Base-by-base conservation (phyloP, 2,113 vertebrate genomes). In the Mus pahari region DNA sequence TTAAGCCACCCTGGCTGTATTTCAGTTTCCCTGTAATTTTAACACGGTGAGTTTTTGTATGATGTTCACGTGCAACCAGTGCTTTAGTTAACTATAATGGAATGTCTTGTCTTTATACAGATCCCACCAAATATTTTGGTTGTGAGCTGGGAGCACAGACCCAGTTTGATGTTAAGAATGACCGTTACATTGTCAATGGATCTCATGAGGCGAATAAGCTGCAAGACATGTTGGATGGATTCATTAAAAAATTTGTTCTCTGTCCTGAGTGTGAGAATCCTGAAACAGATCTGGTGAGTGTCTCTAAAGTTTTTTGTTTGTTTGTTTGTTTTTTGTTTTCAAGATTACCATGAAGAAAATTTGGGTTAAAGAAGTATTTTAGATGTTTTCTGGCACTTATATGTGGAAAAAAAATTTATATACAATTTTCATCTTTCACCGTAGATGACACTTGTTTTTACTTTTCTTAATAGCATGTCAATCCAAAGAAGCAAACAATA, bases 81-180 rank as follows among this genome's bases (percentile, higher is more conserved):
- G 8, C 33, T 58, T 50, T 70, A 42, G 48, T 55, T 39, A n/a
- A 86, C 7, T 84, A 6, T 55, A 55, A 71, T 83, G 28, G 78
- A 17, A 20, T 4, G 60, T 66, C 50, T 5, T 16, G 84, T 42
- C 42, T 3, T 87, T 19, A n/a, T 53, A 62, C 91, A 99, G 99
- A 99, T 99, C 99, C 99, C 97, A 99, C 99, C 99, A 99, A 99
- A 99, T 99, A 99, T 99, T 99, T 99, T 99, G 99, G 99, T 99
- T 99, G 99, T 99, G 99, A 99, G 98, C 99, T 99, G 98, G 99
- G 99, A 98, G 99, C 99, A 98, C 99, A 99, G 99, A 99, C 99
- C 99, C 99, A 99, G 99, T 99, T 99, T 99, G 99, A 99, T 99
- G 98, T 99, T 98, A 99, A 99, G 99, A 99, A 99, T 98, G 99